Conservation (phyloP, 2,797 vertebrate genomes). For the Liparis tanakae region DNA sequence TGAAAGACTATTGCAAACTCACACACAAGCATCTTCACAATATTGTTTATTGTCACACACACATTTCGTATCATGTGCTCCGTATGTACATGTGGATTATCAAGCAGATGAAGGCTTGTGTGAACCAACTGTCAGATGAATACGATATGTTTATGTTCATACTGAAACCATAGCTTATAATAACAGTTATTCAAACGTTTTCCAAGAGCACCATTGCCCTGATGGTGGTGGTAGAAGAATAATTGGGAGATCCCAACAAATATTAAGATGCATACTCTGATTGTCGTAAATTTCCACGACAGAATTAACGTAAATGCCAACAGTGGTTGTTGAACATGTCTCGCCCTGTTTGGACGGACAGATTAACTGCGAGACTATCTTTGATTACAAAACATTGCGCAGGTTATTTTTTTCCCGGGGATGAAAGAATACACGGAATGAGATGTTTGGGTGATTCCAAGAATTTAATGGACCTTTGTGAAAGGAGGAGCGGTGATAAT, state of each 20-base stretch:
- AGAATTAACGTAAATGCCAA: background rate
- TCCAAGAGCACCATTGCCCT: background rate
- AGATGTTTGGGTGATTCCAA: conserved; percentile 13
- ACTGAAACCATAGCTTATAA: background rate
- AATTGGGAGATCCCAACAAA: too few species aligned
- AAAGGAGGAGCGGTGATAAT: conserved; percentile 1
- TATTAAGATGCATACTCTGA: too few species aligned
- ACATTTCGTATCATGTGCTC: background rate
- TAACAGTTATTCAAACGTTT: background rate
- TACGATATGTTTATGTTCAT: background rate
- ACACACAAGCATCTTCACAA: background rate
- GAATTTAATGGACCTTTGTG: conserved; percentile 11
- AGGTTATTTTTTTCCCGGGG: background rate
- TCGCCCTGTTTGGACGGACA: background rate
- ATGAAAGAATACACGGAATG: background rate
- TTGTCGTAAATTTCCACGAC: background rate
- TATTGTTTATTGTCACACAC: too few species aligned
- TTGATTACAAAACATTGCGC: background rate
- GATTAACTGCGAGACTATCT: background rate
- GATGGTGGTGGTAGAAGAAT: background rate
- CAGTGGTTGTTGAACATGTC: background rate
- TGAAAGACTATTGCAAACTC: background rate
- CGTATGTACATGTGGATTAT: background rate
- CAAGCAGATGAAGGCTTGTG: background rate
- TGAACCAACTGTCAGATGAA: background rate